phyloP scores from a whole-genome alignment of 2,797 vertebrate genomes.

The Caiman crocodilus region DNA sequence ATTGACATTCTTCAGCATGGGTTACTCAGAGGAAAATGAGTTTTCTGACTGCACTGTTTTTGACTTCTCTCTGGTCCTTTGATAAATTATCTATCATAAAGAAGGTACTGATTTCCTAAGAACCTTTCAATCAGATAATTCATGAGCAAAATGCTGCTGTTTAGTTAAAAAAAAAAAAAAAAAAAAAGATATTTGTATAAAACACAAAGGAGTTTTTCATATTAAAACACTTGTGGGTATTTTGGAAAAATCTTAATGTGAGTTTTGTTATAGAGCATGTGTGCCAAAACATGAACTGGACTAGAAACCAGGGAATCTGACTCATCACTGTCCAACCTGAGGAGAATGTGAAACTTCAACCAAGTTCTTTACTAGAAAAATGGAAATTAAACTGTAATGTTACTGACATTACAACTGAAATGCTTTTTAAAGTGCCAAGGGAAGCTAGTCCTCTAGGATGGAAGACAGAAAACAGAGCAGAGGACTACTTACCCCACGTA shows the following conservation, averaged over 20 bases:
- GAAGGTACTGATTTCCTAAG: not conserved
- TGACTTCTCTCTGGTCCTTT: not conserved
- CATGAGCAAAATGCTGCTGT: not conserved
- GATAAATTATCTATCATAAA: not conserved
- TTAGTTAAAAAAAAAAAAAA: not conserved
- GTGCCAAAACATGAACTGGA: not conserved
- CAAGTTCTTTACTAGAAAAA: not conserved
- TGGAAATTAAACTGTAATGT: not conserved
- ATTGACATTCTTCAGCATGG: rapidly evolving
- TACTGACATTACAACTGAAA: not conserved
- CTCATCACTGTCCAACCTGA: not conserved
- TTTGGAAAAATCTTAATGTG: not conserved
- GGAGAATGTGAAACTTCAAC: too few relatives aligned
- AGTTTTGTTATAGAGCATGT: not conserved
- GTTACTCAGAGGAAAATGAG: not conserved
- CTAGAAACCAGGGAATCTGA: not conserved
- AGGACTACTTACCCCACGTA: not conserved
- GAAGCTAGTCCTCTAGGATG: not conserved
- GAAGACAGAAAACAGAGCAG: not conserved
- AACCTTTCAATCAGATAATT: not conserved
- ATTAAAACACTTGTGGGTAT: not conserved
- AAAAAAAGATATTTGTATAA: not conserved
- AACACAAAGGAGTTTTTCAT: not conserved
- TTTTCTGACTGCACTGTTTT: not conserved
- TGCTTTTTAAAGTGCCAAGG: not conserved